Evolutionary conservation across 2,113 vertebrate genomes (phyloP).

Genomic region (Pterocles burchelli): DNA sequence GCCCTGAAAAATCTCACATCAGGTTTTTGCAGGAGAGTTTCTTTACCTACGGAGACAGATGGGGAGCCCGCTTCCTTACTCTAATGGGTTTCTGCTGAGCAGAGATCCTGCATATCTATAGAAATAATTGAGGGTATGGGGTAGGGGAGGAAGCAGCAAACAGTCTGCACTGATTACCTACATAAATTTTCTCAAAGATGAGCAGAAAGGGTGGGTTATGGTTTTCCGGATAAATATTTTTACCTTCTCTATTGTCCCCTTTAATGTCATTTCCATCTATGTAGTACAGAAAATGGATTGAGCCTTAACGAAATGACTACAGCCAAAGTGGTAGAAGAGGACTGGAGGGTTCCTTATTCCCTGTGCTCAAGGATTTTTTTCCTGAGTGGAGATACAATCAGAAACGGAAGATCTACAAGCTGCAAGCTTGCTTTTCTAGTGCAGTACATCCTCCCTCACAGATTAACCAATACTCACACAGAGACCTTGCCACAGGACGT

Average conservation of each 20-base stretch:
- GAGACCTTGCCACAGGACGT: neutral
- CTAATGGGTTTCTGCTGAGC: neutral
- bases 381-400: rapidly evolving
- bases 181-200: neutral
- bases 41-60: neutral
- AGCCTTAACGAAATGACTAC: neutral
- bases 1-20: neutral
- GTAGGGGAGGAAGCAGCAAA: neutral
- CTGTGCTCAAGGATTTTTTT: neutral
- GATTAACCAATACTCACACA: neutral
- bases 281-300: neutral
- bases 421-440: neutral
- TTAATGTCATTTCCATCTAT: neutral
- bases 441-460: neutral
- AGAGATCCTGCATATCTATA: neutral
- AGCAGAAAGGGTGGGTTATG: neutral
- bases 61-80: neutral
- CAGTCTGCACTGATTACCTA: neutral
- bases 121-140: neutral
- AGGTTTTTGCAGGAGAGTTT: neutral
- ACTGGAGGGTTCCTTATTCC: neutral
- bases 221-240: neutral
- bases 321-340: neutral
- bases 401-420: neutral
- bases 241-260: neutral